These are phyloP conservation scores for Linurgus olivaceus DNA, from an alignment of 2,797 vertebrate genomes.

Conservation along the genomic window DNA sequence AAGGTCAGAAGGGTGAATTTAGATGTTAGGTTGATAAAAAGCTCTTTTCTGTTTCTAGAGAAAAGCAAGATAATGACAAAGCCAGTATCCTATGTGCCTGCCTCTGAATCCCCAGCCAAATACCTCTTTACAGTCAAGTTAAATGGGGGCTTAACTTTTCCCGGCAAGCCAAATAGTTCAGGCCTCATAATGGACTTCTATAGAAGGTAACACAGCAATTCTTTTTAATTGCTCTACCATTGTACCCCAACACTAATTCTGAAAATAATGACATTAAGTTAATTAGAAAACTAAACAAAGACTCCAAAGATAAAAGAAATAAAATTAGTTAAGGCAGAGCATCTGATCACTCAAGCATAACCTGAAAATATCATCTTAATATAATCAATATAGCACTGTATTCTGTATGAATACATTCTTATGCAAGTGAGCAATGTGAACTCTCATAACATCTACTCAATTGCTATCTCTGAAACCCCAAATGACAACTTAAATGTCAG, in stretches of 20 bases:
- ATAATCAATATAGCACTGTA: neutral
- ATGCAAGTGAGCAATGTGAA: conserved; percentile 1
- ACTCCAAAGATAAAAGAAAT: neutral
- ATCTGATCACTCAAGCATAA: neutral
- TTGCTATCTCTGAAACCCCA: neutral
- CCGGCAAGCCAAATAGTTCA: neutral
- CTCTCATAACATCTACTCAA: neutral
- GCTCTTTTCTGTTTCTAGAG: neutral
- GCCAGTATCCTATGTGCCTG: neutral
- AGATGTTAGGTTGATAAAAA: neutral
- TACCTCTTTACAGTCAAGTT: neutral
- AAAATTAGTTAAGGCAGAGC: neutral
- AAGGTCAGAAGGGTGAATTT: neutral
- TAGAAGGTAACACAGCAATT: neutral
- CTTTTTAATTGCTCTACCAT: neutral
- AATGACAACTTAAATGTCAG: conserved; percentile 53
- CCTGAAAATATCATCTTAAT: neutral
- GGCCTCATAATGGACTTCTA: neutral
- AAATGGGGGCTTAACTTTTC: neutral
- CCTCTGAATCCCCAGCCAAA: neutral
- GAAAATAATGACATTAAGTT: neutral
- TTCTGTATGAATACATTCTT: neutral
- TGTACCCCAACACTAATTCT: neutral
- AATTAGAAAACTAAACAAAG: neutral
- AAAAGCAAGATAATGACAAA: neutral